Conservation (phyloP, 2,113 vertebrate species). For the Ceyx margarethae region DNA sequence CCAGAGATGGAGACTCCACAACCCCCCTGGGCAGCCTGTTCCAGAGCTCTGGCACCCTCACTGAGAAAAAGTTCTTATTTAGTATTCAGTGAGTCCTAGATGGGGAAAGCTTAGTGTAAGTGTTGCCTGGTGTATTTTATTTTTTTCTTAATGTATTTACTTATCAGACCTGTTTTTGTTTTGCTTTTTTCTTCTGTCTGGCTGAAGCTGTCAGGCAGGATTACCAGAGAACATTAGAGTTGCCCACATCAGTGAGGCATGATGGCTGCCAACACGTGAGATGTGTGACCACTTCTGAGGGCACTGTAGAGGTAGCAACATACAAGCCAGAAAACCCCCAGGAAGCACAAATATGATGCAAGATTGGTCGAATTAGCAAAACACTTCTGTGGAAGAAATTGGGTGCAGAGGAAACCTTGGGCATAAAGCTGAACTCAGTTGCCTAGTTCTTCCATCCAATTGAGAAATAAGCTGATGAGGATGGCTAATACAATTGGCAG, state of each 20-base stretch:
- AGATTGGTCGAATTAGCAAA: background rate
- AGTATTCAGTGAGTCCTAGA: background rate
- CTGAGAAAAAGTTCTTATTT: too few relatives aligned
- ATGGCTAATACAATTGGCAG: accelerated
- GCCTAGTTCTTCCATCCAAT: background rate
- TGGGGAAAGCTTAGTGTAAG: background rate
- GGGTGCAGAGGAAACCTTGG: background rate
- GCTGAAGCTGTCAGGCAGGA: background rate
- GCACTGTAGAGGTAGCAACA: background rate
- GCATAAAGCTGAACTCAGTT: background rate
- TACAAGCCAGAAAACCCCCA: background rate
- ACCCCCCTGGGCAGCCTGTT: too few relatives aligned
- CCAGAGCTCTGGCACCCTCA: too few relatives aligned
- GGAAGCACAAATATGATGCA: background rate
- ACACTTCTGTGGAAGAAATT: background rate
- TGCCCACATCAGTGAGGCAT: background rate
- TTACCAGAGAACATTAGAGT: background rate
- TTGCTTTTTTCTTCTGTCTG: background rate
- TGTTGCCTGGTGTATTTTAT: background rate
- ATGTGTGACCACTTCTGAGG: background rate
- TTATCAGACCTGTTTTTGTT: background rate
- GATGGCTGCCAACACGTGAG: background rate
- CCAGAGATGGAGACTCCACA: too few relatives aligned
- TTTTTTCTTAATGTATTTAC: background rate
- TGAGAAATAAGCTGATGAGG: background rate